Percentiles rank a stretch among this genome's conserved stretches.
phyloP scores from a whole-genome alignment of 2,797 vertebrate genomes.

The Distichodus sexfasciatus region DNA sequence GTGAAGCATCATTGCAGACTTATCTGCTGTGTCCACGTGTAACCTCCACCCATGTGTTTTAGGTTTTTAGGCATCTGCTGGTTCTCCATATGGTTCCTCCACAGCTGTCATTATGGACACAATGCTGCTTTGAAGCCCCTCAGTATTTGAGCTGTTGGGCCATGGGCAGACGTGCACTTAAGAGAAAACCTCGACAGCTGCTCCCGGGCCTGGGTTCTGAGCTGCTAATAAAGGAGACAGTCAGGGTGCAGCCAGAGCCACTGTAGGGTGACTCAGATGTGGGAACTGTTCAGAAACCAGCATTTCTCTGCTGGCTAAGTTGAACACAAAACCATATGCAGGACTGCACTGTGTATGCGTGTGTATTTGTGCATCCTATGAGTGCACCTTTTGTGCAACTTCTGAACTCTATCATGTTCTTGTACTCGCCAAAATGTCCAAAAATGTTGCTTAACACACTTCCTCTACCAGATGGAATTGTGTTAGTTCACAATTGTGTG shows the following conservation, averaged over 20 bases:
- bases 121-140: constrained; percentile 44
- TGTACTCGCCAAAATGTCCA: not conserved
- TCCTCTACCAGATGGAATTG: constrained; percentile 31
- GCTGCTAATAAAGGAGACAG: not conserved
- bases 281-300: not conserved
- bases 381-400: not conserved
- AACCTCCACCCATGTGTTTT: constrained; percentile 38
- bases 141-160: constrained; percentile 38
- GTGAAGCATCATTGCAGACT: constrained; percentile 29
- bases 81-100: constrained; percentile 42
- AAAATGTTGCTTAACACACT: constrained; percentile 16
- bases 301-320: not conserved
- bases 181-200: constrained; percentile 42
- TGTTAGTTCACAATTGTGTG: too few relatives aligned
- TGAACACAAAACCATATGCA: not conserved
- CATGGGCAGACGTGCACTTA: constrained; percentile 36
- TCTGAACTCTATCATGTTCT: constrained; percentile 8
- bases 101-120: constrained; percentile 32
- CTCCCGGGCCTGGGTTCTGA: constrained; percentile 27
- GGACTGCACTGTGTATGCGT: not conserved
- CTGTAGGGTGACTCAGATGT: not conserved
- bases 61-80: constrained; percentile 34
- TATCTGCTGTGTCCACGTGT: constrained; percentile 32
- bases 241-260: not conserved
- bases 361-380: constrained; percentile 5